Base-by-base conservation (phyloP, 2,797 vertebrate genomes). In the Notolepis coatsorum region DNA sequence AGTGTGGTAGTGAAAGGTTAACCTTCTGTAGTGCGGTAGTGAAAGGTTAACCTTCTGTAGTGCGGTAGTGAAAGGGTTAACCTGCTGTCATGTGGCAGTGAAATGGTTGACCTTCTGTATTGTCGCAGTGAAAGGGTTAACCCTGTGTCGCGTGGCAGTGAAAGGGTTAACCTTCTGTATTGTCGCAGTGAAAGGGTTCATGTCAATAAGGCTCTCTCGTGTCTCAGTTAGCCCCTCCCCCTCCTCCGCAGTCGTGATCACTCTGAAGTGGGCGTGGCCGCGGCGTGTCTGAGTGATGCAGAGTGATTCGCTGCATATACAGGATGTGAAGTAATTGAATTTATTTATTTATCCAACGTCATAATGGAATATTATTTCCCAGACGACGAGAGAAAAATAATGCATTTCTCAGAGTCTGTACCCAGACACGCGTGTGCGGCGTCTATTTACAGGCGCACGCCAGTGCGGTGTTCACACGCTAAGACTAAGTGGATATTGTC, bases 261-360 rank as follows among this genome's bases (percentile, higher is more conserved):
- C 76, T 59, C 56, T 65, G 71, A 84, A 82, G 69, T 37, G 58
- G 64, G 68, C 72, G 53, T 39, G 65, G 46, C 56, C 6, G 48
- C 38, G 38, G 45, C n/a, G 43, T 12, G 55, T 21, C 63, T 35
- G 65, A 60, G 68, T 67, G 17, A 61, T 38, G 63, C 54, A 43
- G 71, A 55, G 54, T 66, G 68, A 76, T 64, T 68, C 8, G 18
- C 81, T 73, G 68, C 72, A 79, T 20, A 4, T 2, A 38, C 15
- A 49, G 61, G 55, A 72, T 9, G 60, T 77, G 55, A 72, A 7
- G 60, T 77, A 85, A 85, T 82, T 85, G 71, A 80, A 88, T 84
- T 81, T 75, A 80, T 83, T 84, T 78, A 84, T 86, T 83, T 81
- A 83, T 83, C 81, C 78, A 37, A 61, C 65, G 71, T 71, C 84